Base-by-base conservation (phyloP, 2,888 invertebrate species). In the Drosophila nr. medialis region DNA sequence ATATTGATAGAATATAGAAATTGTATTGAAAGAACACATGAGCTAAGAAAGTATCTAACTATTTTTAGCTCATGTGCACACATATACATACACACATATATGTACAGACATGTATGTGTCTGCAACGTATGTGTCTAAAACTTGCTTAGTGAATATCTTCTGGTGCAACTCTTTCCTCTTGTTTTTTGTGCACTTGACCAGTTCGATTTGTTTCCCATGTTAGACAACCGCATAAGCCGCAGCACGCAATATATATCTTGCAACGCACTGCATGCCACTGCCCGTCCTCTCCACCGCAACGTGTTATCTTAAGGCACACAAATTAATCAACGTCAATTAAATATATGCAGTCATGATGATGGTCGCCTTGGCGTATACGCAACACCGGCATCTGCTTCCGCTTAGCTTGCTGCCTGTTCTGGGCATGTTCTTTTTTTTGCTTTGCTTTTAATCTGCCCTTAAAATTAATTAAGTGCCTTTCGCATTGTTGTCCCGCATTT, bases 271-370 rank as follows among this genome's bases (percentile, higher is more conserved):
- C 11, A 56, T n/a, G n/a, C n/a, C n/a, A n/a, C n/a, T n/a, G n/a
- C n/a, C 21, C 1, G 10, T 10, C 1, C 6, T 4, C 15, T 10
- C 2, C 53, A 34, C 32, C 21, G 0, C 21, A 45, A 18, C 27
- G 32, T 34, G 32, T 40, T 64, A 64, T 73, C 54, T 55, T 55
- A 62, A 53, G 38, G 51, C 70, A 62, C 40, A 65, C 61, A 72
- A 72, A 88, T 83, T 88, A 86, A 83, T 83, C 88, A 86, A 74
- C 64, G 88, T 88, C 83, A 72, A 62, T 50, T 64, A 72, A 60
- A 56, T 42, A 36, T 58, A 48, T 68, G 74, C 84, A 75, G 54
- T 48, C 27, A 64, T 53, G 63, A 63, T 27, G 55, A 58, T 49
- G 54, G 15, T 24, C 79, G 61, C 63, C 83, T 55, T 72, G 77